Evolutionary conservation across 1,140 invertebrate species (phyloP).

Genomic region (Dreissena polymorpha): DNA sequence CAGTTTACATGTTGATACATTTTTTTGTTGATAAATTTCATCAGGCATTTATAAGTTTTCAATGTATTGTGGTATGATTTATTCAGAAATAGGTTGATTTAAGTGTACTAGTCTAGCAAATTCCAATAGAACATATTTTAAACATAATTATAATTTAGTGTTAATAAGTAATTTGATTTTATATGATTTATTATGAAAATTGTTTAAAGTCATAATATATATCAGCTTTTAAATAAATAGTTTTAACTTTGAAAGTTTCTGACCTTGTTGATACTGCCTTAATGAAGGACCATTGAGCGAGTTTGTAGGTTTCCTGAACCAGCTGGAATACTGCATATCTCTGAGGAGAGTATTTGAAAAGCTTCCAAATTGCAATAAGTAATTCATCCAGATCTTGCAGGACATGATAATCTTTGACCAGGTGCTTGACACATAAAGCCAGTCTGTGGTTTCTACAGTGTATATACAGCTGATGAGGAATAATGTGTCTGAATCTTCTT

Average conservation of each 20-base stretch:
- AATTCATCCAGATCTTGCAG: constrained; percentile 19
- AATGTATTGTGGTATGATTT: neutral
- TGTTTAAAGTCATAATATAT: neutral
- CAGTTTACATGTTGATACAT: neutral
- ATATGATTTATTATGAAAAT: neutral
- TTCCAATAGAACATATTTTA: too few species aligned
- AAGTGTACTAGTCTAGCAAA: too few species aligned
- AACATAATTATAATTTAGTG: too few species aligned
- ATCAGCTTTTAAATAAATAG: neutral
- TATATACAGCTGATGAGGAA: constrained; percentile 18
- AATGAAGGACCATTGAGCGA: neutral
- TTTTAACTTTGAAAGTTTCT: neutral
- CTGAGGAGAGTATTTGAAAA: constrained; percentile 30
- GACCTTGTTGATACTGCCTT: constrained; percentile 7
- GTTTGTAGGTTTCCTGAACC: constrained; percentile 12
- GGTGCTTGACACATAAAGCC: constrained; percentile 20
- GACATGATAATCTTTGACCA: constrained; percentile 12
- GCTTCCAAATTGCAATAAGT: constrained; percentile 19
- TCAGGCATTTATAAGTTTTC: neutral
- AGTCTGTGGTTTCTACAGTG: constrained; percentile 21
- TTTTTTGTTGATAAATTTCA: neutral
- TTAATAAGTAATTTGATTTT: too few species aligned
- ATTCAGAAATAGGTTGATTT: too few species aligned
- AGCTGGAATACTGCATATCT: constrained; percentile 14
- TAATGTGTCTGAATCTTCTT: constrained; percentile 11